These are phyloP conservation scores for Sebastes oblongus DNA, from an alignment of 2,797 vertebrate species.

Conservation along the genomic window DNA sequence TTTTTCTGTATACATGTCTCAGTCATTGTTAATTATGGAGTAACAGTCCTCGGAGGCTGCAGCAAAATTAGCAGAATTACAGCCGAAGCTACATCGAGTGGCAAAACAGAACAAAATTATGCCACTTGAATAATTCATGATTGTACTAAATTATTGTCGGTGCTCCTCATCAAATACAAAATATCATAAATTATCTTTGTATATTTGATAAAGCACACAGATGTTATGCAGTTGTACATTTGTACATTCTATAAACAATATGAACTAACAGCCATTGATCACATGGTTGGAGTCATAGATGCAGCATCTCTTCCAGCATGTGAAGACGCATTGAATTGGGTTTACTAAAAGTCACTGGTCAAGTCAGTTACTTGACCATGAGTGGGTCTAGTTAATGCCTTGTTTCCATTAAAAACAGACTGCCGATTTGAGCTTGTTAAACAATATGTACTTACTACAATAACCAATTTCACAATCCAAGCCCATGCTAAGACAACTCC, in stretches of 20 bases:
- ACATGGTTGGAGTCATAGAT: neutral
- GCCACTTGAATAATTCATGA: neutral
- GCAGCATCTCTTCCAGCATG: neutral
- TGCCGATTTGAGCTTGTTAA: too few relatives aligned
- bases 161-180: neutral
- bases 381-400: too few relatives aligned
- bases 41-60: neutral
- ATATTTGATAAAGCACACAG: neutral
- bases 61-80: neutral
- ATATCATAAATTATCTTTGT: neutral
- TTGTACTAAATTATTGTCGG: neutral
- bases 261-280: neutral
- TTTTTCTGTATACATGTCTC: neutral
- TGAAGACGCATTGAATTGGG: neutral
- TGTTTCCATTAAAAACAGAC: too few relatives aligned
- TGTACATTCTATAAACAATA: neutral
- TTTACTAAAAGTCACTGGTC: too few relatives aligned
- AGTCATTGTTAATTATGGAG: neutral
- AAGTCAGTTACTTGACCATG: too few relatives aligned
- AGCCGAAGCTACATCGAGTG: neutral
- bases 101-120: neutral
- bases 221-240: neutral
- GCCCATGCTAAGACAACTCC: rapidly evolving
- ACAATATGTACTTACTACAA: too few relatives aligned
- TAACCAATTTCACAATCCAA: neutral